phyloP scores from a whole-genome alignment of 1,140 invertebrate genomes.

The Anastrepha obliqua region DNA sequence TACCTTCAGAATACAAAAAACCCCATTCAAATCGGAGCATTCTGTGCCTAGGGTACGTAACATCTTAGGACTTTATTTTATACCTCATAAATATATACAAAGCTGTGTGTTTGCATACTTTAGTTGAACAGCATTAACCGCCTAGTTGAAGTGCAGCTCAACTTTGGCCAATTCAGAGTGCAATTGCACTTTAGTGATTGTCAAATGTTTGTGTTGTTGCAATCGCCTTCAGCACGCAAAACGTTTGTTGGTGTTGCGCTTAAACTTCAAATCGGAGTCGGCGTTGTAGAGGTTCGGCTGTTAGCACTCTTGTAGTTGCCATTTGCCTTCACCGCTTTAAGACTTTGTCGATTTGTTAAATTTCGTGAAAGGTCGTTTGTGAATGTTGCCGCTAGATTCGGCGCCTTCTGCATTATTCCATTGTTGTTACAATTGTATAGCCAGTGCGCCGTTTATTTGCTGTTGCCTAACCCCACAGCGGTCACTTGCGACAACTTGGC shows the following conservation, averaged over 20 bases:
- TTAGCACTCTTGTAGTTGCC: constrained; percentile 14
- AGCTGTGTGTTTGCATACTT: no score
- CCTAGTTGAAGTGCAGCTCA: not conserved
- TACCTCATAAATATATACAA: no score
- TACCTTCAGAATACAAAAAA: no score
- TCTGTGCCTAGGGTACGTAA: no score
- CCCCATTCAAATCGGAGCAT: no score
- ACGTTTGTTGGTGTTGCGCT: not conserved
- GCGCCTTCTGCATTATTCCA: constrained; percentile 7
- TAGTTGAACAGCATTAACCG: not conserved
- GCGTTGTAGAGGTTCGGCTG: not conserved
- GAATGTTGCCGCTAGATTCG: not conserved
- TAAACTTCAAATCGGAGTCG: not conserved
- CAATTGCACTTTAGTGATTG: constrained; percentile 14
- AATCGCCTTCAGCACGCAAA: not conserved
- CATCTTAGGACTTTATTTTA: no score
- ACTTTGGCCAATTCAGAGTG: not conserved
- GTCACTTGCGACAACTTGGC: not conserved
- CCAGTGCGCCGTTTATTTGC: constrained; percentile 7
- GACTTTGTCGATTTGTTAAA: constrained; percentile 35
- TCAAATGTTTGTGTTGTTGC: constrained; percentile 6
- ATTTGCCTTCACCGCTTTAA: not conserved
- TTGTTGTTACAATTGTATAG: constrained; percentile 41
- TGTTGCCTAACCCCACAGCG: constrained; percentile 32
- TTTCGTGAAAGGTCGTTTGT: constrained; percentile 41